Conservation (phyloP, 2,888 invertebrate species). For the Blastobasis lacticolella region DNA sequence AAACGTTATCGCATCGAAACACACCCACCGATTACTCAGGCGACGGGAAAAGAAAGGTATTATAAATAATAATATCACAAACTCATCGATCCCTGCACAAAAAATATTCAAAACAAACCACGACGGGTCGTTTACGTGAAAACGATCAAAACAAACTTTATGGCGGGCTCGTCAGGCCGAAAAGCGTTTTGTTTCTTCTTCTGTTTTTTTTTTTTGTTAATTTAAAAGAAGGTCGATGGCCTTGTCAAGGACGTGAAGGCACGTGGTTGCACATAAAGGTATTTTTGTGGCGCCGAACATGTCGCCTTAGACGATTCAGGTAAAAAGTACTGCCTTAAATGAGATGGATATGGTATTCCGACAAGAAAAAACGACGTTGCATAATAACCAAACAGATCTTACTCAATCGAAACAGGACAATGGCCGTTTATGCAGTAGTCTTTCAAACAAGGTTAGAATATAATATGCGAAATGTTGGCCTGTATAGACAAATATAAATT, state of each 20-base stretch:
- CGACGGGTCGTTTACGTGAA: conserved; percentile 54
- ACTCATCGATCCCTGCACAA: conserved; percentile 34
- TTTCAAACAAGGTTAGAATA: too few species aligned
- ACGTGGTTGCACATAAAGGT: conserved; percentile 53
- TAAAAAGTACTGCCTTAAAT: too few species aligned
- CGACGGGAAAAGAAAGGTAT: too few species aligned
- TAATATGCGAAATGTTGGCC: too few species aligned
- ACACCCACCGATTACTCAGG: too few species aligned
- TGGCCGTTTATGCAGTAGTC: too few species aligned
- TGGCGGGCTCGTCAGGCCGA: conserved; percentile 40
- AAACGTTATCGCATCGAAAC: too few species aligned
- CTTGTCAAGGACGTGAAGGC: conserved; percentile 62
- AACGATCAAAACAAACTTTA: conserved; percentile 69
- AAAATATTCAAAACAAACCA: conserved; percentile 41
- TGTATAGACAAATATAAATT: too few species aligned
- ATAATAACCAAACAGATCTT: too few species aligned
- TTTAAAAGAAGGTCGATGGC: conserved; percentile 48
- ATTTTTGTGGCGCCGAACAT: conserved; percentile 42
- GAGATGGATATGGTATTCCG: too few species aligned
- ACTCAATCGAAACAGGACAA: too few species aligned
- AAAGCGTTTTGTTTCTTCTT: conserved; percentile 45
- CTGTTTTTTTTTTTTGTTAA: conserved; percentile 41
- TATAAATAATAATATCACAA: conserved; percentile 47
- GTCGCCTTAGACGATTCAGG: neutral
- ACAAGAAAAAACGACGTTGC: too few species aligned